Evolutionary conservation across 2,113 vertebrate species (phyloP).

Genomic region (Poeciliopsis prolifica): DNA sequence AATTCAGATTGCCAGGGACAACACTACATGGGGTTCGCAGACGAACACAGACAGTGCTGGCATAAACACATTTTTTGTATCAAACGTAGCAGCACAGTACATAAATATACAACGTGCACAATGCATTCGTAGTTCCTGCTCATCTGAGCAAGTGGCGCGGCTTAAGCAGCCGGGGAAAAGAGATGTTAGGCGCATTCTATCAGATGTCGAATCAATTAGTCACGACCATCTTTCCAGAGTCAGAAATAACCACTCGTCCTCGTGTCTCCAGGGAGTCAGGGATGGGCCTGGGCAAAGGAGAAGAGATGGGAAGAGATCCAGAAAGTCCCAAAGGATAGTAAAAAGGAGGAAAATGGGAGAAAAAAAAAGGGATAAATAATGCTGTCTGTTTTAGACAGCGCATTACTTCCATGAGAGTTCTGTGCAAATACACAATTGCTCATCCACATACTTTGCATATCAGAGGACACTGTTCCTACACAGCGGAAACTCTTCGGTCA

Average conservation of each 20-base stretch:
- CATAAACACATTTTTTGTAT: slow-evolving; percentile 73
- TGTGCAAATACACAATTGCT: slow-evolving; percentile 43
- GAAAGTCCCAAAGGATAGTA: slow-evolving; percentile 62
- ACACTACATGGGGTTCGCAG: slow-evolving; percentile 53
- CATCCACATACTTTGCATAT: slow-evolving; percentile 73
- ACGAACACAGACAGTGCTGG: slow-evolving; percentile 64
- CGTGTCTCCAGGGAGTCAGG: slow-evolving; percentile 64
- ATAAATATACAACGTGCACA: slow-evolving; percentile 73
- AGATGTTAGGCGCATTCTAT: slow-evolving; percentile 72
- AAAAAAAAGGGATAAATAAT: slow-evolving; percentile 76
- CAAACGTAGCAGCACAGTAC: slow-evolving; percentile 67
- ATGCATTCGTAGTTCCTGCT: slow-evolving; percentile 68
- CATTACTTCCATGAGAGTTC: slow-evolving; percentile 57
- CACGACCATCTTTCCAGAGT: slow-evolving; percentile 73
- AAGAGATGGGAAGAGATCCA: slow-evolving; percentile 67
- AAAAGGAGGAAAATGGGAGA: slow-evolving; percentile 60
- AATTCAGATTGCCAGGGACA: slow-evolving; percentile 74
- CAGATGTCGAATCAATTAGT: slow-evolving; percentile 81
- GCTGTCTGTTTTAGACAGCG: slow-evolving; percentile 64
- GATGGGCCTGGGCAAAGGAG: slow-evolving; percentile 66
- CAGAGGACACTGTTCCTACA: slow-evolving; percentile 66
- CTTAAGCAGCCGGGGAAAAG: slow-evolving; percentile 57
- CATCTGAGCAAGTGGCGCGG: slow-evolving; percentile 67
- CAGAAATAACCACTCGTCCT: slow-evolving; percentile 73
- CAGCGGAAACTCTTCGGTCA: slow-evolving; percentile 67